Evolutionary conservation across 2,797 vertebrate species (phyloP).

Genomic region (Pseudocheirus occidentalis): DNA sequence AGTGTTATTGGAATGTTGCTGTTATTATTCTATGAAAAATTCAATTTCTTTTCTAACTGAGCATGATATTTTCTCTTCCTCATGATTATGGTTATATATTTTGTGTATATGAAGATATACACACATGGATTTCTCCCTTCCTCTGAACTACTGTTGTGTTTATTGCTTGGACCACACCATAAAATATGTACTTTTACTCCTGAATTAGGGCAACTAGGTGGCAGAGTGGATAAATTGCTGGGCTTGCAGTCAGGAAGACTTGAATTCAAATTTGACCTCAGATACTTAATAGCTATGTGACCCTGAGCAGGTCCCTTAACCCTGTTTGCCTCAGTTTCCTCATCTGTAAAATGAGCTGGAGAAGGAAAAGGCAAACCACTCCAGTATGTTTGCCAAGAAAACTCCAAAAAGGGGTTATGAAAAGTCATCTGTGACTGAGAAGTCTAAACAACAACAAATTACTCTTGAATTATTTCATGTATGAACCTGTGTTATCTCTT

Average conservation of each 20-base stretch:
- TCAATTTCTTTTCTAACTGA: neutral
- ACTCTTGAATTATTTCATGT: neutral
- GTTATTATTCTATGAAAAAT: neutral
- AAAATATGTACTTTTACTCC: neutral
- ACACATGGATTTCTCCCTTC: neutral
- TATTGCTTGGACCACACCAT: neutral
- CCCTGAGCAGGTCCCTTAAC: neutral
- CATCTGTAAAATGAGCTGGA: neutral
- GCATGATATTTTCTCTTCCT: neutral
- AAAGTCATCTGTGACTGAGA: neutral
- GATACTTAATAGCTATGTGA: neutral
- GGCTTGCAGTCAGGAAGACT: neutral
- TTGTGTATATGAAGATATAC: neutral
- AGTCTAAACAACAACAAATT: neutral
- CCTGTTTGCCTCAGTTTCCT: neutral
- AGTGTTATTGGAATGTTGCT: neutral
- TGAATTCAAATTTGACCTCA: neutral
- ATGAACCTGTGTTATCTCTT: neutral
- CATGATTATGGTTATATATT: neutral
- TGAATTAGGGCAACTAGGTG: neutral
- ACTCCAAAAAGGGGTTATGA: neutral
- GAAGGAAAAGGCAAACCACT: neutral
- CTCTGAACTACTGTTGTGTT: neutral
- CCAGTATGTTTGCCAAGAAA: neutral
- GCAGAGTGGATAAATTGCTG: neutral